These are phyloP conservation scores for Cylloceria caligata DNA, from an alignment of 2,888 invertebrate genomes.

Conservation along the genomic window DNA sequence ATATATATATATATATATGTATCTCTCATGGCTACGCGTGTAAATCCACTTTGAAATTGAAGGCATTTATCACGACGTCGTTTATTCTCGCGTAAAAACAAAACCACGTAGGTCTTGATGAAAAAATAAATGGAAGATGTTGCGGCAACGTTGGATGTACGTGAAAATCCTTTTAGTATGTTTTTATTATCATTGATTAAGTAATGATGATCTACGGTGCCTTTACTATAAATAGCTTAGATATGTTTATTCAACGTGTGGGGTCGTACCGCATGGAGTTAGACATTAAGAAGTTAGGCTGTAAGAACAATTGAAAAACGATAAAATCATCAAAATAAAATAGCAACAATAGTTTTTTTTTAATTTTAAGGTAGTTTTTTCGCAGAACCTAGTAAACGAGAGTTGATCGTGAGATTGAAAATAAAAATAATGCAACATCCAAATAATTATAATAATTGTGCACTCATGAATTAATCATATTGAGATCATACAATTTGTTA, in stretches of 20 bases:
- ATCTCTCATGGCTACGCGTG: conserved; percentile 38
- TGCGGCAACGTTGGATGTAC: conserved; percentile 10
- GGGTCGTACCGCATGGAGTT: not conserved
- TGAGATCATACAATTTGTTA: no score
- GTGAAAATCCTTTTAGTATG: conserved; percentile 9
- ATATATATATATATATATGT: not conserved
- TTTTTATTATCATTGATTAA: conserved; percentile 5
- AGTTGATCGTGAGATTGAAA: no score
- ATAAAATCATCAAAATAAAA: not conserved
- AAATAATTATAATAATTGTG: no score
- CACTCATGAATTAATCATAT: no score
- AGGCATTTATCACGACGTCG: conserved; percentile 48
- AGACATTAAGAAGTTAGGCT: not conserved
- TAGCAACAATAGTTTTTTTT: no score
- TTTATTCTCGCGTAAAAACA: conserved; percentile 37
- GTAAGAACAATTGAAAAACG: not conserved
- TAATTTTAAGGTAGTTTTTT: no score
- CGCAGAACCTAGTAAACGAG: no score
- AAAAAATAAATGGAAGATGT: conserved; percentile 42
- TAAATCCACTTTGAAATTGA: conserved; percentile 54
- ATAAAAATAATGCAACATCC: no score
- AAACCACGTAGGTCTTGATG: not conserved
- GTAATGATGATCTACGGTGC: not conserved
- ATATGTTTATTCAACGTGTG: not conserved
- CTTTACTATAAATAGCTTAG: not conserved